Evolutionary conservation across 2,888 invertebrate species (phyloP), one percentile per base, ranked within the genome.

Genomic region (Danaus chrysippus): DNA sequence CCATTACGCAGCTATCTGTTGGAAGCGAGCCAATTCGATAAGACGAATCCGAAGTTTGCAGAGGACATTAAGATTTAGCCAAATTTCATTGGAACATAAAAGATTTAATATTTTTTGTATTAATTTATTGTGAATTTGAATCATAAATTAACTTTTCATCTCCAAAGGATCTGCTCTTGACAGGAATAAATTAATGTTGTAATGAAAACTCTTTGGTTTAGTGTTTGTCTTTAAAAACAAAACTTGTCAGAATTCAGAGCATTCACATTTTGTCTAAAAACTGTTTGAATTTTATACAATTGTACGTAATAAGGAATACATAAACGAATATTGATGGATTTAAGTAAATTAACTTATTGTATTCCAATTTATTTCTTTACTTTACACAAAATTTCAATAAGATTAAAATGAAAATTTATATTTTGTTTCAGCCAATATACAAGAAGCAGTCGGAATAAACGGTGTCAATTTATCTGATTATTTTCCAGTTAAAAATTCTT

Each of bases 401-500:
- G 3, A 34, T 5, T 5, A 6, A 34, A 34, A 34, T 34, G 3
- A 5, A 3, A 34, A 34, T 34, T 34, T 34, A 34, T 34, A 34
- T 34, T 34, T 34, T 34, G 23, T 34, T 34, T 34, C 23, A 34
- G 23, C 23, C 6, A 34, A 34, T 8, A 34, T 34, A 34, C 3
- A 34, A 34, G 3, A 34, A 3, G 17, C 9, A 1, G 17, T n/a
- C 15, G 17, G 11, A 17, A 49, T 49, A 17, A 49, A 49, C 17
- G 49, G 49, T 49, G 49, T 49, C 1, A 49, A 49, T 49, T 17
- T 49, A 17, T 74, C 80, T 56, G 49, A 49, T 17, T 49, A 49
- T 17, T 49, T 49, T 17, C 49, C 49, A 17, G 17, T 49, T 2
- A 73, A 77, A 66, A 76, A 77, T 19, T 82, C 82, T 42, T 77